Evolutionary conservation across 2,113 vertebrate genomes (phyloP).

Genomic region (Chrysemys picta): DNA sequence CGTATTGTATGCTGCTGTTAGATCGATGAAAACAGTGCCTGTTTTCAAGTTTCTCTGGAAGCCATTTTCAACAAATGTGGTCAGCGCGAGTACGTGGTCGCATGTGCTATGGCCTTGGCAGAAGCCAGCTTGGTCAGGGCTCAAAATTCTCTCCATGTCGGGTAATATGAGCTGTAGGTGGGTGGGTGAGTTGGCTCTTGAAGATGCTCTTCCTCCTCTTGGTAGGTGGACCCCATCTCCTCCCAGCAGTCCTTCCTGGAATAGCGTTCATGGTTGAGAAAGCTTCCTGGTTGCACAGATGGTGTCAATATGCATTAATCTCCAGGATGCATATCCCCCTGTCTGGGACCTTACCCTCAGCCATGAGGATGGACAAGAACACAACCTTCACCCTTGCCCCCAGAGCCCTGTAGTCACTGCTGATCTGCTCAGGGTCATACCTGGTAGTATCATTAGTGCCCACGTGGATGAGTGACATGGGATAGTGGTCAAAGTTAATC

Average conservation of each 20-base stretch:
- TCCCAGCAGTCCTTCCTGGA: background rate
- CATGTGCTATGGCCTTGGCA: too few species aligned
- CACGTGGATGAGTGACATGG: background rate
- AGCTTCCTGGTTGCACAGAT: background rate
- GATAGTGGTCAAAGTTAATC: background rate
- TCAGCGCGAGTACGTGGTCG: too few species aligned
- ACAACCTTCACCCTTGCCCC: background rate
- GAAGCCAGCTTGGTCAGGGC: too few species aligned
- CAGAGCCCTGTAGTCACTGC: background rate
- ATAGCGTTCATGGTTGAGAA: background rate
- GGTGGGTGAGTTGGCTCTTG: background rate
- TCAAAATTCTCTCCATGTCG: too few species aligned
- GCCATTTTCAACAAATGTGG: too few species aligned
- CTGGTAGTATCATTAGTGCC: background rate
- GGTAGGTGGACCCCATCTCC: background rate
- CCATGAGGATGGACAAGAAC: background rate
- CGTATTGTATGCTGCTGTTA: too few species aligned
- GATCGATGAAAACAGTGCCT: too few species aligned
- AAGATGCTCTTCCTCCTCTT: background rate
- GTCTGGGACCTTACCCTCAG: background rate
- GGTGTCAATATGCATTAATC: background rate
- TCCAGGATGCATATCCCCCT: background rate
- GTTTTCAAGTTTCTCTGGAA: too few species aligned
- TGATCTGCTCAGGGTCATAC: background rate
- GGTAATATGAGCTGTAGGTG: too few species aligned